These are phyloP conservation scores for Passer montanus DNA, from an alignment of 2,113 vertebrate genomes.

Conservation along the genomic window DNA sequence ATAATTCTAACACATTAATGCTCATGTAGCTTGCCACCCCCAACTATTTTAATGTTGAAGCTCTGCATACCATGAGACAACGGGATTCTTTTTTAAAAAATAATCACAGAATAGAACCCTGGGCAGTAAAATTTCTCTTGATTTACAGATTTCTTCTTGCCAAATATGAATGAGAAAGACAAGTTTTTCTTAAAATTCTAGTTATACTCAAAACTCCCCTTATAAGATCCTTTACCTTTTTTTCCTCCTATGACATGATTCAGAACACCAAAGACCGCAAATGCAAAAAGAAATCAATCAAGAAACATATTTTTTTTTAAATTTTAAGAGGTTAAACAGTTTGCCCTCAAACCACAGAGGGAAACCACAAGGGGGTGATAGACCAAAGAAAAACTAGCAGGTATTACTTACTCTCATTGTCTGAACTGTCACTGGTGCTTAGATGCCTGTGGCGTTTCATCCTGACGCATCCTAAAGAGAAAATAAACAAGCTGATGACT, in stretches of 20 bases:
- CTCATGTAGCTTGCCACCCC: not conserved
- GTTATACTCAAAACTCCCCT: not conserved
- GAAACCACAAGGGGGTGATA: constrained; percentile 61
- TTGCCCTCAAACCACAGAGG: constrained; percentile 56
- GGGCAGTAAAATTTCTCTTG: not conserved
- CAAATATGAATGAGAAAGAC: not conserved
- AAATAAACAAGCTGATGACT: constrained; percentile 44
- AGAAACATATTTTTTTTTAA: not conserved
- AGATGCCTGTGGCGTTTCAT: constrained; percentile 95
- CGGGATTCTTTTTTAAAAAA: not conserved
- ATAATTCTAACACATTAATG: not conserved
- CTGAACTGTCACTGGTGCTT: constrained; percentile 98
- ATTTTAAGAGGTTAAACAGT: constrained; percentile 11
- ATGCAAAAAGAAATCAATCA: not conserved
- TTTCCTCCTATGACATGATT: not conserved
- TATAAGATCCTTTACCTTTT: not conserved
- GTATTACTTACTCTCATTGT: constrained; percentile 93
- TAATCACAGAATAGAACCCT: not conserved
- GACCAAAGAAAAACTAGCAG: constrained; percentile 40
- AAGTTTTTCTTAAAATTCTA: not conserved
- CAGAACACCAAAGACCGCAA: not conserved
- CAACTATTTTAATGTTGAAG: not conserved
- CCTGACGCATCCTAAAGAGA: constrained; percentile 88
- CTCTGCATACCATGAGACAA: not conserved
- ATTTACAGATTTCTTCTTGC: not conserved